phyloP scores from a whole-genome alignment of 2,797 vertebrate species.

The Argya squamiceps region DNA sequence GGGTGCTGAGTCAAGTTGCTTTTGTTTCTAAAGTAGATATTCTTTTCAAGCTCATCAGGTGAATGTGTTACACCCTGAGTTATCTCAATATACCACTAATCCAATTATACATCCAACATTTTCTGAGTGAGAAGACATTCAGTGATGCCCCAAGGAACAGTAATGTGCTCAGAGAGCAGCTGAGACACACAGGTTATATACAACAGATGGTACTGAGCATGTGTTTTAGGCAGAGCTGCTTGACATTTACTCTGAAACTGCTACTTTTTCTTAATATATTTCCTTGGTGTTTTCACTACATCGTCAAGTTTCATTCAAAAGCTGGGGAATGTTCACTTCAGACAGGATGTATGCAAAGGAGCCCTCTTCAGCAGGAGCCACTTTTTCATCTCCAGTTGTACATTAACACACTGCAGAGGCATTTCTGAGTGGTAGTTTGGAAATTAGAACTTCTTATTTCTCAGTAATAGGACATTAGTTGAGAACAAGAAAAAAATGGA shows the following conservation, averaged over 20 bases:
- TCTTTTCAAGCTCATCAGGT: neutral
- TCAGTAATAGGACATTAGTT: neutral
- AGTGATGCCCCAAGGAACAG: neutral
- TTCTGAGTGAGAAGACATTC: slow-evolving; percentile 14
- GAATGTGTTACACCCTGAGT: neutral
- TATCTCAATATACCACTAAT: neutral
- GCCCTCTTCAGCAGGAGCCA: neutral
- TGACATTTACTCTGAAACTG: slow-evolving; percentile 19
- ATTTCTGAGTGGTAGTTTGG: neutral
- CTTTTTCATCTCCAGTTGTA: neutral
- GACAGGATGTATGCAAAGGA: neutral
- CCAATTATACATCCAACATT: neutral
- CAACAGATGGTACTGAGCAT: slow-evolving; percentile 46
- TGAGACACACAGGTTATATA: slow-evolving; percentile 25
- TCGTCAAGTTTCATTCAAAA: neutral
- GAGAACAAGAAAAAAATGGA: neutral
- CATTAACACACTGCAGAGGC: neutral
- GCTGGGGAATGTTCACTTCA: neutral
- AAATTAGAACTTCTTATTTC: neutral
- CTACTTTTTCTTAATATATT: neutral
- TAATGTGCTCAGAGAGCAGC: slow-evolving; percentile 1
- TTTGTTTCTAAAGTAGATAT: neutral
- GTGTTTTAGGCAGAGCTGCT: slow-evolving; percentile 24
- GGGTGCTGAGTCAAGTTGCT: neutral
- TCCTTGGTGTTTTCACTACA: neutral